Evolutionary conservation across 2,888 invertebrate genomes (phyloP).

Genomic region (Blastobasis adustella): DNA sequence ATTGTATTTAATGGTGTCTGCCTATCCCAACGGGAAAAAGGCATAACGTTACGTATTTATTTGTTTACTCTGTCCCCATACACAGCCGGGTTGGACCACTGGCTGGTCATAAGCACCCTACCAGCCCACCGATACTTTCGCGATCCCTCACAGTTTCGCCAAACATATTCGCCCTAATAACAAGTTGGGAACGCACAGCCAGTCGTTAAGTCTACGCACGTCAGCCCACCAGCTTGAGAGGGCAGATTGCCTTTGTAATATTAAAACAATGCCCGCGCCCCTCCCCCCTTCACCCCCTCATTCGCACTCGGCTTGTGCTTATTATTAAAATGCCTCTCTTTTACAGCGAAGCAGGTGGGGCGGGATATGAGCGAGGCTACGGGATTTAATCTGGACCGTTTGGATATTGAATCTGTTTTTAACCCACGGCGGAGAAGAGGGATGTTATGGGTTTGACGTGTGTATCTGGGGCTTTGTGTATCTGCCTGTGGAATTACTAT

Average conservation of each 20-base stretch:
- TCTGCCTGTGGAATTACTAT: too few species aligned
- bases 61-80: neutral
- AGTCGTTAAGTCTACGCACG: conserved; percentile 11
- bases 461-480: too few species aligned
- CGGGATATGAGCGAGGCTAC: too few species aligned
- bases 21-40: too few species aligned
- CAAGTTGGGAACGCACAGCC: neutral
- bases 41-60: neutral
- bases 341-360: conserved; percentile 9
- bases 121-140: neutral
- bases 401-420: too few species aligned
- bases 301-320: conserved; percentile 10
- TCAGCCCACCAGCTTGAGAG: conserved; percentile 6
- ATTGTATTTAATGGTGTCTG: too few species aligned
- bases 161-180: neutral
- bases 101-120: neutral
- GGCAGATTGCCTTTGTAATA: conserved; percentile 20
- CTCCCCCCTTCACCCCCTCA: neutral
- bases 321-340: conserved; percentile 19
- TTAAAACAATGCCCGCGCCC: conserved; percentile 16
- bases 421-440: too few species aligned
- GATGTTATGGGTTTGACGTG: too few species aligned
- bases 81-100: neutral
- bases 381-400: too few species aligned
- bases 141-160: neutral